These are phyloP conservation scores for Microplitis deprimator DNA, from an alignment of 2,888 invertebrate genomes.

Conservation along the genomic window DNA sequence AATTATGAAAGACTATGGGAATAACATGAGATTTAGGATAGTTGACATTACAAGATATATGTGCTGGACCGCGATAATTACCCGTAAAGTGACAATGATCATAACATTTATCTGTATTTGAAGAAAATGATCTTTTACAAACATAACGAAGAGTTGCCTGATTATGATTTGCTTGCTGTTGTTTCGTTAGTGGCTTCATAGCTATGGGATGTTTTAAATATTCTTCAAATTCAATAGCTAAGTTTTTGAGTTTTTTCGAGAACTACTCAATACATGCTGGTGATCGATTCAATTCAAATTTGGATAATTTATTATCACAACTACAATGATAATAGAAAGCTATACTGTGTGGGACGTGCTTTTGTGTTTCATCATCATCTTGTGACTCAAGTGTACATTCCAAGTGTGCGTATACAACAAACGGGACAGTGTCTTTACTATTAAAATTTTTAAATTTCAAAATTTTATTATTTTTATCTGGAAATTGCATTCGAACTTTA, in stretches of 20 bases:
- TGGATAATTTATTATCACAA: conserved; percentile 36
- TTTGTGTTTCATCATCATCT: conserved; percentile 20
- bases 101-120: too few relatives aligned
- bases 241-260: background rate
- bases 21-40: too few relatives aligned
- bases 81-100: too few relatives aligned
- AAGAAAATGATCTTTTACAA: too few relatives aligned
- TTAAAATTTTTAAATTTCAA: conserved; percentile 30
- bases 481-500: conserved; percentile 19
- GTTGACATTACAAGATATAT: too few relatives aligned
- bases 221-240: background rate
- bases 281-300: conserved; percentile 27
- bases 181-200: conserved; percentile 35
- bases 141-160: background rate
- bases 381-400: conserved; percentile 42
- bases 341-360: conserved; percentile 40
- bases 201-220: conserved; percentile 23
- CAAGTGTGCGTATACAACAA: conserved; percentile 44
- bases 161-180: conserved; percentile 41
- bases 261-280: background rate
- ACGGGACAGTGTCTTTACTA: conserved; percentile 41
- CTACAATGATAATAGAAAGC: conserved; percentile 32
- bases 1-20: too few relatives aligned
- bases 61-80: too few relatives aligned
- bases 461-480: conserved; percentile 35